Evolutionary conservation across 2,888 invertebrate species (phyloP).

Genomic region (Eupelmus urozonus): DNA sequence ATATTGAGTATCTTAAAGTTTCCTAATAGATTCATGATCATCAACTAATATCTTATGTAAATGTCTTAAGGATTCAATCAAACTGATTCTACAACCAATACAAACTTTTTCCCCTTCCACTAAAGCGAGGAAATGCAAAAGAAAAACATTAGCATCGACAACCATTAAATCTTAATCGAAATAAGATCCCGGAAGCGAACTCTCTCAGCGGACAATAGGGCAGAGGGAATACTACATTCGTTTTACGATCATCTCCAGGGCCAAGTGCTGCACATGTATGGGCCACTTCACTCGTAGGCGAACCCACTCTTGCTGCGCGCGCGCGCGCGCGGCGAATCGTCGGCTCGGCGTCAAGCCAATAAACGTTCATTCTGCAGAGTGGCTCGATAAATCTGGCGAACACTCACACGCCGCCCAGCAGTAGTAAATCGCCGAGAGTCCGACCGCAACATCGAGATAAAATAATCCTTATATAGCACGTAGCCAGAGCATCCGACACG

Average conservation of each 20-base stretch:
- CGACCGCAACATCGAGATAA: conserved; percentile 40
- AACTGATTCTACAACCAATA: no score
- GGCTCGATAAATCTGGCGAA: conserved; percentile 40
- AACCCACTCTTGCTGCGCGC: background rate
- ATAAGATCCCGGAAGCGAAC: conserved; percentile 24
- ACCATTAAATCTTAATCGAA: conserved; percentile 26
- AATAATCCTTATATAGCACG: conserved; percentile 38
- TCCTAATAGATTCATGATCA: no score
- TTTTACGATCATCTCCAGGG: conserved; percentile 28
- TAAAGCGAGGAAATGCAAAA: no score
- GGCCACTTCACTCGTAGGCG: background rate
- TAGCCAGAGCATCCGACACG: background rate
- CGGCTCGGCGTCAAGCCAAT: conserved; percentile 51
- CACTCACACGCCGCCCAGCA: background rate
- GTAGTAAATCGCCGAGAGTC: conserved; percentile 7
- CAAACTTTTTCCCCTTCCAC: no score
- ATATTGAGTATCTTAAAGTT: no score
- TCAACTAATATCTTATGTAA: no score
- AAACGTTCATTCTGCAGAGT: conserved; percentile 52
- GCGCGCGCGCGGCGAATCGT: background rate
- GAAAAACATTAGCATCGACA: background rate
- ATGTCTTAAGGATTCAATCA: no score
- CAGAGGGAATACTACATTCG: background rate
- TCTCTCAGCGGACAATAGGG: background rate
- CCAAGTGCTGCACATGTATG: background rate